Percentiles rank a stretch among this genome's conserved stretches.
phyloP scores from a whole-genome alignment of 2,797 vertebrate species.

The Clamator glandarius region DNA sequence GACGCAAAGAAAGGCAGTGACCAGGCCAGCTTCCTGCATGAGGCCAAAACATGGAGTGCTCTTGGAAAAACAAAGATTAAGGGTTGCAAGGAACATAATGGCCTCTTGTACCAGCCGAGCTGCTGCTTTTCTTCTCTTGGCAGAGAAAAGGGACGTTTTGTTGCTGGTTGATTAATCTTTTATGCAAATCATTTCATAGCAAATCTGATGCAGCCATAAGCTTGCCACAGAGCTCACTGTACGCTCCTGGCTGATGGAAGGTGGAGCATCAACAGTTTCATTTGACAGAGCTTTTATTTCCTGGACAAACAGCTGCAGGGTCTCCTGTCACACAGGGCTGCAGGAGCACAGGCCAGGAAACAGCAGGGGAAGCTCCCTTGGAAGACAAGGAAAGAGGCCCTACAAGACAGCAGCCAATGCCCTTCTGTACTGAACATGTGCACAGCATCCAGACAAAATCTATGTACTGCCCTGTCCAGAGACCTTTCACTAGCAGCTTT shows the following conservation, averaged over 20 bases:
- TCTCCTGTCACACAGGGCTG: not conserved
- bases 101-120: constrained; percentile 47
- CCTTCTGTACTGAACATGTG: not conserved
- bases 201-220: constrained; percentile 51
- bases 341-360: not conserved
- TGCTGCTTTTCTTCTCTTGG: constrained; percentile 53
- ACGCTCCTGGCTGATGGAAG: not conserved
- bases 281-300: not conserved
- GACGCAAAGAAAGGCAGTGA: constrained; percentile 27
- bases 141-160: constrained; percentile 37
- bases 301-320: constrained; percentile 8
- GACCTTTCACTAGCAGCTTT: not conserved
- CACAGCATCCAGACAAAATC: not conserved
- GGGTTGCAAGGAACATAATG: constrained; percentile 58
- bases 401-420: not conserved
- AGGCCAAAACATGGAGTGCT: constrained; percentile 7
- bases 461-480: not conserved
- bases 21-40: constrained; percentile 42
- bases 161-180: constrained; percentile 64
- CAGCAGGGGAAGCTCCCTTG: not conserved
- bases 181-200: constrained; percentile 63
- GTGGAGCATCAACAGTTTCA: not conserved
- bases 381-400: not conserved
- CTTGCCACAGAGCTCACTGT: constrained; percentile 16
- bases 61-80: constrained; percentile 45